These are phyloP conservation scores for Physocephala rufipes DNA, from an alignment of 2,888 invertebrate species.

Conservation along the genomic window DNA sequence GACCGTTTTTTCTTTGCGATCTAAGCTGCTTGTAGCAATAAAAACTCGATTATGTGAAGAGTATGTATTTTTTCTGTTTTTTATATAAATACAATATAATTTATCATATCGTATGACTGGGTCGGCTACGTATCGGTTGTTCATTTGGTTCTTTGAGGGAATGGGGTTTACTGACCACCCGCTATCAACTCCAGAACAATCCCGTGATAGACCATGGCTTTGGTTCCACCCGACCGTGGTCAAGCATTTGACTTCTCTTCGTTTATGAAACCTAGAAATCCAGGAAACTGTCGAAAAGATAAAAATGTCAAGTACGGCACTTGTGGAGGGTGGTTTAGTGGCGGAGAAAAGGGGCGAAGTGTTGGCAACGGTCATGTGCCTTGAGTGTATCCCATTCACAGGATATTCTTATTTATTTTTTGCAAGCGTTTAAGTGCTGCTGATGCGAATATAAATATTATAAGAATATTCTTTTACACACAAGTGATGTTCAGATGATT, in stretches of 20 bases:
- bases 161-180: background rate
- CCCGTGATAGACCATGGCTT: background rate
- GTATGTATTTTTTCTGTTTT: slow-evolving; percentile 34
- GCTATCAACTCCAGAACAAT: no score
- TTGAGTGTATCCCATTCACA: slow-evolving; percentile 27
- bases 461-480: slow-evolving; percentile 46
- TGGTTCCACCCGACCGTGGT: slow-evolving; percentile 9
- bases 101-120: slow-evolving; percentile 49
- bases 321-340: background rate
- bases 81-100: slow-evolving; percentile 52
- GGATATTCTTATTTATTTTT: slow-evolving; percentile 30
- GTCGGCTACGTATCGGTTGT: no score
- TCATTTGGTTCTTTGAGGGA: background rate
- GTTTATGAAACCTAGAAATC: slow-evolving; percentile 4
- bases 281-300: slow-evolving; percentile 25
- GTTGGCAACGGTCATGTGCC: background rate
- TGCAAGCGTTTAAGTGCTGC: slow-evolving; percentile 39
- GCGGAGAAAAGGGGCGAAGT: background rate
- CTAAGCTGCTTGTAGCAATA: slow-evolving; percentile 66
- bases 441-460: slow-evolving; percentile 56
- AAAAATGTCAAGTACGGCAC: slow-evolving; percentile 2
- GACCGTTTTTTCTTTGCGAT: slow-evolving; percentile 12
- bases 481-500: background rate
- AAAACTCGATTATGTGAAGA: slow-evolving; percentile 64
- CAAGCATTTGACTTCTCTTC: slow-evolving; percentile 31